These are phyloP conservation scores for Benthochromis sp. DNA, from an alignment of 2,113 vertebrate species.

Conservation along the genomic window DNA sequence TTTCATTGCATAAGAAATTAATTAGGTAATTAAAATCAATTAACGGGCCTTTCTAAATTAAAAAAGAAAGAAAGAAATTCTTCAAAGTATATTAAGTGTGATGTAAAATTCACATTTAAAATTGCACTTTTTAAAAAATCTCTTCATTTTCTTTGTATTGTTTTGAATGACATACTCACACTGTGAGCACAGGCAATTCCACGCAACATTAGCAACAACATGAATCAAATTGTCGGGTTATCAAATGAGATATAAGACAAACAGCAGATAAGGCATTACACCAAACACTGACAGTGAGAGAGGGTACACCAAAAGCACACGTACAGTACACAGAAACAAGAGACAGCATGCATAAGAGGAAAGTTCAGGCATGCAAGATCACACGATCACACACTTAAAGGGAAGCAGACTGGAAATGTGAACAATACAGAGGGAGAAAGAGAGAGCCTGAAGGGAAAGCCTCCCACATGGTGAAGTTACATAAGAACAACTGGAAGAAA, in stretches of 20 bases:
- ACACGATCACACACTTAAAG: constrained; percentile 42
- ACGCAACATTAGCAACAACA: constrained; percentile 28
- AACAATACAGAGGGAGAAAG: neutral
- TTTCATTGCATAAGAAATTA: neutral
- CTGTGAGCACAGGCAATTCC: constrained; percentile 7
- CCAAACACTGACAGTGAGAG: constrained; percentile 19
- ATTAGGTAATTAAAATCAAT: neutral
- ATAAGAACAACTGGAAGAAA: constrained; percentile 44
- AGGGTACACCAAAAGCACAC: constrained; percentile 1
- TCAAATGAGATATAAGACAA: constrained; percentile 36
- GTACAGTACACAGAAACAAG: constrained; percentile 25
- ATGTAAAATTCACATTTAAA: neutral
- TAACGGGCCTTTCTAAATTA: neutral
- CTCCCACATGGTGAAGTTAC: constrained; percentile 46
- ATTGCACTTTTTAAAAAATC: neutral
- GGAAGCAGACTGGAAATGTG: constrained; percentile 14
- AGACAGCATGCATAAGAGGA: constrained; percentile 60
- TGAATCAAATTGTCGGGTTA: constrained; percentile 27
- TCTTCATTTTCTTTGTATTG: neutral
- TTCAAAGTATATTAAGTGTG: neutral
- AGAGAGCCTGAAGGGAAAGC: constrained; percentile 17
- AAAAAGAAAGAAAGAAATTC: neutral
- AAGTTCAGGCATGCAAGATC: constrained; percentile 57
- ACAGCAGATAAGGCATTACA: constrained; percentile 31
- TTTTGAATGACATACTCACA: constrained; percentile 7